phyloP scores from a whole-genome alignment of 2,888 invertebrate species.

The Chironomus riparius region DNA sequence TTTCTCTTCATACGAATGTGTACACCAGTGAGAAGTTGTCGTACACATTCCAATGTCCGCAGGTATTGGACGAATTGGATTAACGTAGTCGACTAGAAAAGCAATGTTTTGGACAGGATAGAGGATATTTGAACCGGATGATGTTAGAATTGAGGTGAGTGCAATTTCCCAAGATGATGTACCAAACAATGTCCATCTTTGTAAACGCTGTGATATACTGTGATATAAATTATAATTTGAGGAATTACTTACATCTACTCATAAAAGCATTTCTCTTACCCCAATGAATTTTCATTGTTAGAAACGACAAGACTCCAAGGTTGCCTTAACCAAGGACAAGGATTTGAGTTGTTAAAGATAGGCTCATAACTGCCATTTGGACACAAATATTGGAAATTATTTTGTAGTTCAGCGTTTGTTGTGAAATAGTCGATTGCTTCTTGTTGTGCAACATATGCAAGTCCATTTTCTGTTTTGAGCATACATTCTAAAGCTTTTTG shows the following conservation, averaged over 20 bases:
- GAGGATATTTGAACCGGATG: conserved; percentile 26
- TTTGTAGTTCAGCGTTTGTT: conserved; percentile 28
- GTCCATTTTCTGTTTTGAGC: conserved; percentile 44
- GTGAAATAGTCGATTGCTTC: conserved; percentile 38
- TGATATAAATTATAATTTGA: conserved; percentile 25
- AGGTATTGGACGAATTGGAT: conserved; percentile 32
- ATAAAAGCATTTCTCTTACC: neutral
- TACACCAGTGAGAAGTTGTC: conserved; percentile 50
- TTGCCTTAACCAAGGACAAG: conserved; percentile 54
- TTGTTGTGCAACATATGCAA: conserved; percentile 47
- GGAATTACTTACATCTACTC: neutral
- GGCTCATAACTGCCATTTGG: conserved; percentile 34
- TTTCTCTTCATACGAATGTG: conserved; percentile 45
- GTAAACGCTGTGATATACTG: conserved; percentile 30
- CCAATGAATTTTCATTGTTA: conserved; percentile 27
- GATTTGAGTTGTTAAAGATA: conserved; percentile 34
- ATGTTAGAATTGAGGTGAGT: conserved; percentile 31
- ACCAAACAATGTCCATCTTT: conserved; percentile 31
- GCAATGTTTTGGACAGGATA: neutral
- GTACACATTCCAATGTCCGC: conserved; percentile 28
- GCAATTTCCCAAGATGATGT: conserved; percentile 29
- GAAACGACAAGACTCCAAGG: conserved; percentile 50
- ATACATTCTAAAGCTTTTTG: conserved; percentile 49
- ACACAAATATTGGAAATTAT: conserved; percentile 36
- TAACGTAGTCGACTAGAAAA: neutral